A percentile compares a stretch with the other conserved stretches of the same genome.
Conservation (phyloP, 2,113 vertebrate genomes). For the Corynorhinus townsendii region DNA sequence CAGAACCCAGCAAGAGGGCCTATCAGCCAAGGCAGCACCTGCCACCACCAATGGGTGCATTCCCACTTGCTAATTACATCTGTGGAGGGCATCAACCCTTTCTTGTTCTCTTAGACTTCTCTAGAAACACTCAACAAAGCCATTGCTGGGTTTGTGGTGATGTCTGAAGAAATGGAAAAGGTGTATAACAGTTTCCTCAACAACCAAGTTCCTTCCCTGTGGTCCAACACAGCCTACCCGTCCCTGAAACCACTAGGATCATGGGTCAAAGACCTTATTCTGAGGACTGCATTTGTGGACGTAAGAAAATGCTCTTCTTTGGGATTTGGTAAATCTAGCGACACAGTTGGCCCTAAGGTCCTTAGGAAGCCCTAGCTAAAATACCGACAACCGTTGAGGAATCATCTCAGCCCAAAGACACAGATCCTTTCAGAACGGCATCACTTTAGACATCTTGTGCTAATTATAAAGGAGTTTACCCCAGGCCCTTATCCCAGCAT, state of each 20-base stretch:
- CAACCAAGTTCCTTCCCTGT: conserved; percentile 82
- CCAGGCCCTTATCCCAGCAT: background rate
- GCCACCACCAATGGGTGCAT: background rate
- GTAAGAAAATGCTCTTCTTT: conserved; percentile 66
- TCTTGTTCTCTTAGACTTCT: conserved; percentile 75
- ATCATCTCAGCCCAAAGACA: conserved; percentile 5
- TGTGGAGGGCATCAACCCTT: background rate
- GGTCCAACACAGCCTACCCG: conserved; percentile 79
- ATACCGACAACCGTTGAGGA: background rate
- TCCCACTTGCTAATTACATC: background rate
- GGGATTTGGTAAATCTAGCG: background rate
- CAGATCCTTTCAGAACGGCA: background rate
- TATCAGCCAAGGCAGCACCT: background rate
- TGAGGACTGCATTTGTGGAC: conserved; percentile 84
- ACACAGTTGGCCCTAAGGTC: background rate
- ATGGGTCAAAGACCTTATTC: conserved; percentile 83
- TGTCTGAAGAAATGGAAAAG: conserved; percentile 88
- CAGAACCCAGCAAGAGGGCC: background rate
- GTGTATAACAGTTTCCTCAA: conserved; percentile 87
- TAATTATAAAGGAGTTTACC: background rate
- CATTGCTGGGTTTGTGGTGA: conserved; percentile 84
- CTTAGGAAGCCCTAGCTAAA: background rate
- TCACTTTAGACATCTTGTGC: background rate
- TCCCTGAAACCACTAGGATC: conserved; percentile 84
- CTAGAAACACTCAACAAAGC: conserved; percentile 83